Base-by-base conservation (phyloP, 1,140 invertebrate genomes). In the Pentalonia nigronervosa region DNA sequence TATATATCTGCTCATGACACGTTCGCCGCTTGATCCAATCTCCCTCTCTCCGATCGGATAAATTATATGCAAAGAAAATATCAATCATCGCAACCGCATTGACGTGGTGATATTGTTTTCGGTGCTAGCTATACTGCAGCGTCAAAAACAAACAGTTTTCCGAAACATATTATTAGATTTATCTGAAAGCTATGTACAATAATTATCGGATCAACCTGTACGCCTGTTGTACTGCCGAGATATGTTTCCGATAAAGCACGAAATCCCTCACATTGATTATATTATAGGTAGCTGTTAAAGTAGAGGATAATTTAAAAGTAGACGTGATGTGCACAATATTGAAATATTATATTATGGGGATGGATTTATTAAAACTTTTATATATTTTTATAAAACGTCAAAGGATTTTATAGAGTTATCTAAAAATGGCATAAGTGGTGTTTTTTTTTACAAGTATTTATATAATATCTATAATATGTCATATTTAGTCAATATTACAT, bases 1-100 rank as follows among this genome's bases (percentile, higher is more conserved):
- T n/a, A 84, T 88, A 88, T 88, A 34, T 48, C 45, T 4, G 45
- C 30, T 30, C 30, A n/a, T 25, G 76, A 34, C 86, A 21, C 21
- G 41, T 4, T 6, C 21, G 50, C 48, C 1, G 48, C 50, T 53
- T 92, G 53, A 92, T 84, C 20, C 30, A n/a, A 6, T 25, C 21
- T 1, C 41, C 25, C 21, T 23, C 81, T 34, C 81, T 41, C 7
- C n/a, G 47, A 41, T 50, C 81, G 41, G 41, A 41, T 9, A 86
- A 53, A 84, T 53, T 6, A 93, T 93, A 53, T 20, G 91, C 81
- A 56, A 93, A 93, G 48, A 93, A 56, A 86, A 86, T 93, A 93
- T 93, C 91, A 93, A 93, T 93, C 91, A 86, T 84, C 50, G 36
- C 41, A 60, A 45, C 60, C 25, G 48, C 47, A 60, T 60, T 60